Base-by-base conservation (phyloP, 2,888 invertebrate species). In the Drosophila nigritarsus region DNA sequence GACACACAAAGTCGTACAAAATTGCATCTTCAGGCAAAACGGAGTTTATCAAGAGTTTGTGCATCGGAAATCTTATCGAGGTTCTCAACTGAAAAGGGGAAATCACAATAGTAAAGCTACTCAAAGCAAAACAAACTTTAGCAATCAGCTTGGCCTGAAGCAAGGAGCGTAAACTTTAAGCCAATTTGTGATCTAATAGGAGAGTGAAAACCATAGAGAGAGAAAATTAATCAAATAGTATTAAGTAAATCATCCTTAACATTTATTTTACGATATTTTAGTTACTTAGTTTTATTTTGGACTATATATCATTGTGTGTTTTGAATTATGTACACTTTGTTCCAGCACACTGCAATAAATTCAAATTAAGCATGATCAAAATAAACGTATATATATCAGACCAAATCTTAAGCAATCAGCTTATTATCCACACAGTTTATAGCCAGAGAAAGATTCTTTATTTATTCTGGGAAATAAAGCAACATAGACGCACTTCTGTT, bases 1-100 rank as follows among this genome's bases (percentile, higher is more conserved):
- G 79, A 64, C 48, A 45, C 18, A 36, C n/a, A 24, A 40, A 62
- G 42, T 62, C 50, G 50, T 40, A 18, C 51, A 63, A 60, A 69
- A 36, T 51, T 63, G 56, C 60, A 42, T 54, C 49, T 68, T 68
- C 70, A 36, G 18, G 30, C 42, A 11, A 38, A 45, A 20, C 24
- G 45, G 45, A 45, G 45, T 45, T 45, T n/a, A 36, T 27, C 13
- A 24, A 30, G 15, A 13, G 30, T 36, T 18, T n/a, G 15, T 30
- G 50, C n/a, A 18, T 20, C 38, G 27, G 65, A 67, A 67, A 50
- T 67, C 67, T 36, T 15, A 50, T 40, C 8, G 36, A 53, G 9
- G 11, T 1, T 13, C 45, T 27, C 18, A 20, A 27, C 32, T 27
- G 15, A 38, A 15, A 40, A 32, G 34, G 45, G 38, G 36, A 58